Conservation (phyloP, 2,113 vertebrate species). For the Anoplopoma fimbria region DNA sequence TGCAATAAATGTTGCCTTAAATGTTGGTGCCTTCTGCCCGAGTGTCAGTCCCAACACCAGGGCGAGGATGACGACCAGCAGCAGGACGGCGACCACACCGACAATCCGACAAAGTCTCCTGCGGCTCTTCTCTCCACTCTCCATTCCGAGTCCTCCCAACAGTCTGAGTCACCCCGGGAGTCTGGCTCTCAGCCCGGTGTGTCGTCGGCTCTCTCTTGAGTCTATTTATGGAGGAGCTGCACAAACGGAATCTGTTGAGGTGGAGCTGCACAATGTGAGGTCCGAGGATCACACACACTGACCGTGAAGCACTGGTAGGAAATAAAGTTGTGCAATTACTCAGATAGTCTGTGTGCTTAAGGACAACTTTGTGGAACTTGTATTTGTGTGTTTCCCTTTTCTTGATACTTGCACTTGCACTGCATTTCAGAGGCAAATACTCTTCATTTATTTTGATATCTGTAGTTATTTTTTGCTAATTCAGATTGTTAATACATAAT, state of each 20-base stretch:
- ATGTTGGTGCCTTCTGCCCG: fast-evolving
- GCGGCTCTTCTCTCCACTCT: neutral
- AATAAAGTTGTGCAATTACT: neutral
- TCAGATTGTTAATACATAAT: too few species aligned
- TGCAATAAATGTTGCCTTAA: neutral
- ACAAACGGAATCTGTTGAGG: neutral
- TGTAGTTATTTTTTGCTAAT: too few species aligned
- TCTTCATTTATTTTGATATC: too few species aligned
- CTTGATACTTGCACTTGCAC: neutral
- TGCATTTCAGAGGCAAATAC: neutral
- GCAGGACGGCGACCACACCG: fast-evolving
- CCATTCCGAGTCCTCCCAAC: too few species aligned
- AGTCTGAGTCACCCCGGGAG: fast-evolving
- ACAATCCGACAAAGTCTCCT: fast-evolving
- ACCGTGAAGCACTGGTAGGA: neutral
- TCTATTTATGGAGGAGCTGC: conserved; percentile 35
- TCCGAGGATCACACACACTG: neutral
- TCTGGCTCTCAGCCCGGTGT: neutral
- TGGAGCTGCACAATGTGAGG: neutral
- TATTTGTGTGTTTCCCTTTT: neutral
- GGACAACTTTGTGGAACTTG: neutral
- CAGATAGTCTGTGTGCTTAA: neutral
- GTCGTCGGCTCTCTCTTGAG: neutral
- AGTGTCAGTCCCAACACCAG: conserved; percentile 1
- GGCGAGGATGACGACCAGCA: neutral